Evolutionary conservation across 2,113 vertebrate species (phyloP).

Genomic region (Python bivittatus): DNA sequence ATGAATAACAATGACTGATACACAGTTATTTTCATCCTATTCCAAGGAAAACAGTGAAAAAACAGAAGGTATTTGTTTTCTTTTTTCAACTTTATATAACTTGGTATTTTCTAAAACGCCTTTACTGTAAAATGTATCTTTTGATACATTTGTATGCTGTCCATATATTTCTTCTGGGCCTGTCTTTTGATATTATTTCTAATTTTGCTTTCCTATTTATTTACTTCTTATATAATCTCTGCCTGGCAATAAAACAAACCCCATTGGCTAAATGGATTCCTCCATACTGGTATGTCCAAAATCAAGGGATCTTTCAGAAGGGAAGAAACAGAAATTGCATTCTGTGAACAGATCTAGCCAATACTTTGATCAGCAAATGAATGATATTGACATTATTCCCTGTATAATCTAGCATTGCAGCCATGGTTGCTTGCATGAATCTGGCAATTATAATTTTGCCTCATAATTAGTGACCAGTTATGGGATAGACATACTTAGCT

Average conservation of each 20-base stretch:
- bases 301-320: neutral
- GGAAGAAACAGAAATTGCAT: neutral
- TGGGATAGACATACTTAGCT: neutral
- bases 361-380: neutral
- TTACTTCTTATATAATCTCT: neutral
- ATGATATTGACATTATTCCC: neutral
- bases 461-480: neutral
- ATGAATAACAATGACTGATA: slow-evolving; percentile 54
- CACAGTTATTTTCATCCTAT: slow-evolving; percentile 18
- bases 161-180: neutral
- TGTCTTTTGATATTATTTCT: neutral
- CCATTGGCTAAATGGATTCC: neutral
- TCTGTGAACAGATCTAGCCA: neutral
- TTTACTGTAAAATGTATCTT: neutral
- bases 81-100: neutral
- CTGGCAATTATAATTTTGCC: neutral
- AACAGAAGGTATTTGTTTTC: slow-evolving; percentile 38
- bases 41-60: neutral
- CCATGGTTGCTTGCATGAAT: neutral
- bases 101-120: slow-evolving; percentile 11
- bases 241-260: neutral
- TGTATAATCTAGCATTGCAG: neutral
- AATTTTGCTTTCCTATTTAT: neutral
- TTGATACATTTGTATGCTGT: neutral
- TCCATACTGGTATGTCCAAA: neutral